Conservation (phyloP, 1,140 invertebrate species). For the Cyclina sinensis region DNA sequence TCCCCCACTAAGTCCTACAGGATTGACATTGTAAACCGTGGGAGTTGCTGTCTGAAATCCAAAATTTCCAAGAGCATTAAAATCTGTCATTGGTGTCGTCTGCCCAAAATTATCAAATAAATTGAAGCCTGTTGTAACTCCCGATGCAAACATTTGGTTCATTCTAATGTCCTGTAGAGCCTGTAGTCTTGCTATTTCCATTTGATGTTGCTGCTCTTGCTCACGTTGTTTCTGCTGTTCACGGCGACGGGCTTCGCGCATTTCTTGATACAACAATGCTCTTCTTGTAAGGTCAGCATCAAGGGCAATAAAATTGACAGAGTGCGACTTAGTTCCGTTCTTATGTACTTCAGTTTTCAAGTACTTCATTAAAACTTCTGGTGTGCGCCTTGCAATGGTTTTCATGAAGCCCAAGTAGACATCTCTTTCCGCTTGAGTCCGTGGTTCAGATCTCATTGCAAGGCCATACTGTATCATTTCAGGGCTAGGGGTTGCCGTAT, state of each 20-base stretch:
- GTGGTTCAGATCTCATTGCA: background rate
- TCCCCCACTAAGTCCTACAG: background rate
- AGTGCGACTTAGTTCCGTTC: background rate
- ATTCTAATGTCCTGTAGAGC: background rate
- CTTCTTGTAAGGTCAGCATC: background rate
- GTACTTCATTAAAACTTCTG: background rate
- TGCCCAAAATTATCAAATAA: background rate
- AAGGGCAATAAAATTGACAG: background rate
- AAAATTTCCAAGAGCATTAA: background rate
- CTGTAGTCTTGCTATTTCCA: background rate
- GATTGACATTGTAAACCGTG: background rate
- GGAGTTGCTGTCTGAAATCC: background rate
- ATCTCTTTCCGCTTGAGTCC: slow-evolving; percentile 17
- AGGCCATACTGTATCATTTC: background rate
- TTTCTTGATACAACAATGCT: background rate
- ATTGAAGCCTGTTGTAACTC: background rate
- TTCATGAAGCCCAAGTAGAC: slow-evolving; percentile 8
- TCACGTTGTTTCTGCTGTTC: background rate
- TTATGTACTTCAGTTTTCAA: background rate
- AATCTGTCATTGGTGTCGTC: background rate
- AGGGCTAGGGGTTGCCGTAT: background rate
- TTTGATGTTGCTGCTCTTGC: background rate
- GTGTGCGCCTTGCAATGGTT: background rate
- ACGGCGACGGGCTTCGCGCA: background rate
- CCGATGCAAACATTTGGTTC: background rate